Base-by-base conservation (phyloP, 2,113 vertebrate species). In the Lagenorhynchus albirostris region DNA sequence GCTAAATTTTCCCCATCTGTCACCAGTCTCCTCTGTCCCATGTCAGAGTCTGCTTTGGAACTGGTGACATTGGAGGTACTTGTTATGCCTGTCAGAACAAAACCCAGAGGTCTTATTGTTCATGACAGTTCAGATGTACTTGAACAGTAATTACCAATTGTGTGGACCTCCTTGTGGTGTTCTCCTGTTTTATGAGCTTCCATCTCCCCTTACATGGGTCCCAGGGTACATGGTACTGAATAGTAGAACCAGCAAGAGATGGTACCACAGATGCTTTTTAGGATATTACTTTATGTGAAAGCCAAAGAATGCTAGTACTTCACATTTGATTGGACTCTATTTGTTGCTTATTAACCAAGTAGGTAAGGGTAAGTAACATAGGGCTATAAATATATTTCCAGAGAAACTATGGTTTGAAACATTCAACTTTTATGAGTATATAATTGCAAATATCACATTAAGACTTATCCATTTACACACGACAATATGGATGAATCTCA, bases 1-100 rank as follows among this genome's bases (percentile, higher is more conserved):
- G 98, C 95, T 98, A 97, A 97, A 94, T 97, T 98, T 97, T 98
- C 91, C 97, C 98, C 98, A 97, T 99, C 98, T 99, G 98, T 98
- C 98, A 98, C 96, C 92, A 96, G 86, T 97, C 98, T 98, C 98
- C 95, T 97, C 96, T 98, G 76, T 36, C 97, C 97, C 87, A 94
- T 98, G 98, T 98, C 96, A 97, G 95, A 97, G 89, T 96, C 80
- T 94, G 97, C 93, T 58, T 44, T 98, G 96, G 98, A 98, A 96
- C 85, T 47, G 81, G 67, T 97, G 96, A 98, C 97, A 97, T 95
- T 97, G 96, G 95, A 98, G 97, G 79, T 97, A 97, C 97, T 98
- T 98, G 98, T 98, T 98, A 98, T 97, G 97, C 97, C 97, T 98
- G 97, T 97, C 95, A 90, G 89, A 91, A 82, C 86, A 91, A 96